Percentiles rank a stretch among this genome's conserved stretches.
These are phyloP conservation scores for Acridotheres tristis DNA, from an alignment of 2,797 vertebrate species.

Conservation along the genomic window DNA sequence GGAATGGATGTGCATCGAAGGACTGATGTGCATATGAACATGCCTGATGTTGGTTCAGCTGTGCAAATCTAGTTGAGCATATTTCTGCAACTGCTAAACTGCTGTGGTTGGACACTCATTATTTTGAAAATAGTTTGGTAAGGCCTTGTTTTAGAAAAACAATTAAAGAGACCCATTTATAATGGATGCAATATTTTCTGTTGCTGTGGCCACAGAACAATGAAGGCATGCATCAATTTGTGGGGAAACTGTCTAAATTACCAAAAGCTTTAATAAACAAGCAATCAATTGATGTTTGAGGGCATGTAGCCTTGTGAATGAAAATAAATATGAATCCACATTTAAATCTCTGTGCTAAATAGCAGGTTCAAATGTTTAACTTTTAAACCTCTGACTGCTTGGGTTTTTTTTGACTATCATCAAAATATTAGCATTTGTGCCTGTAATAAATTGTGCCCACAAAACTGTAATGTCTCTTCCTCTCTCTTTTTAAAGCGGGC, in stretches of 20 bases:
- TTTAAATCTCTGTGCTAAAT: slow-evolving; percentile 6
- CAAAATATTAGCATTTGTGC: neutral
- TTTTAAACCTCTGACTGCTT: neutral
- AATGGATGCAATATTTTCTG: slow-evolving; percentile 37
- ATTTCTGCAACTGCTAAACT: neutral
- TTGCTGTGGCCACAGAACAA: neutral
- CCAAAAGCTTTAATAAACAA: slow-evolving; percentile 21
- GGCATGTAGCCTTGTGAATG: neutral
- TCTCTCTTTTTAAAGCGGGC: neutral
- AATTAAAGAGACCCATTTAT: neutral
- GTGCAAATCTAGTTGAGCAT: neutral
- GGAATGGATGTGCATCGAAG: neutral
- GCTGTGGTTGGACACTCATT: neutral
- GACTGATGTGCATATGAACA: neutral
- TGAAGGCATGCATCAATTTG: neutral
- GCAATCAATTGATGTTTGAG: slow-evolving; percentile 26
- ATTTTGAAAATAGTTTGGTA: neutral
- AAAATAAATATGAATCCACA: slow-evolving; percentile 6
- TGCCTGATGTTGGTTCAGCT: neutral
- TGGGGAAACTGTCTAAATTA: slow-evolving; percentile 17
- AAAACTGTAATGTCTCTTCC: neutral
- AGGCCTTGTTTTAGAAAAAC: neutral
- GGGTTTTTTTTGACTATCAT: neutral
- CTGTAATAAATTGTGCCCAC: neutral
- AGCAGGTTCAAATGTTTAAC: slow-evolving; percentile 16